phyloP scores from a whole-genome alignment of 2,113 vertebrate genomes.

The Pedionomus torquatus region DNA sequence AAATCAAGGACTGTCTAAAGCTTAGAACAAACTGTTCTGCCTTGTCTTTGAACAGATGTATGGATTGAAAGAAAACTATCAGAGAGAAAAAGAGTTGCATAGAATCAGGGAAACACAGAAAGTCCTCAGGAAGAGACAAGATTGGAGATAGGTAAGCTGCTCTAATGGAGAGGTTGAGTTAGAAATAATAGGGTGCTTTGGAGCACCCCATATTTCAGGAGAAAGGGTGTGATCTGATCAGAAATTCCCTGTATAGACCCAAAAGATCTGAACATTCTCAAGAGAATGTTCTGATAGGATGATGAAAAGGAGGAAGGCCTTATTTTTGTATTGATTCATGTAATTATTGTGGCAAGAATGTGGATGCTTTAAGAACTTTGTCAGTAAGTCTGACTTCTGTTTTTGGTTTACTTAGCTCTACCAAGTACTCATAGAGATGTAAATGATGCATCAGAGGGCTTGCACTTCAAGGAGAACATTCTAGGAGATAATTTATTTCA shows the following conservation, averaged over 20 bases:
- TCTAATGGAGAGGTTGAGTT: not conserved
- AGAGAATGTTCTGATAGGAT: not conserved
- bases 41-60: not conserved
- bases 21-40: not conserved
- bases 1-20: not conserved
- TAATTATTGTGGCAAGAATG: not conserved
- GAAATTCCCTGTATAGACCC: not conserved
- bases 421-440: not conserved
- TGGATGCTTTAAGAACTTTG: not conserved
- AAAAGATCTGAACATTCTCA: not conserved
- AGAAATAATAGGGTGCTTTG: not conserved
- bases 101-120: not conserved
- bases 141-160: not conserved
- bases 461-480: not conserved
- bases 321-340: not conserved
- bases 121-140: not conserved
- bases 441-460: not conserved
- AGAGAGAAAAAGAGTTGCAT: not conserved
- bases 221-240: not conserved
- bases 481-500: not conserved
- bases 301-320: not conserved
- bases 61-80: not conserved
- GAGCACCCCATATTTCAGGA: not conserved
- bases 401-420: not conserved
- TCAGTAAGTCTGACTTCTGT: not conserved